A percentile compares a stretch with the other conserved stretches of the same genome.
Conservation (phyloP, 2,797 vertebrate species). For the Remorina albescens region DNA sequence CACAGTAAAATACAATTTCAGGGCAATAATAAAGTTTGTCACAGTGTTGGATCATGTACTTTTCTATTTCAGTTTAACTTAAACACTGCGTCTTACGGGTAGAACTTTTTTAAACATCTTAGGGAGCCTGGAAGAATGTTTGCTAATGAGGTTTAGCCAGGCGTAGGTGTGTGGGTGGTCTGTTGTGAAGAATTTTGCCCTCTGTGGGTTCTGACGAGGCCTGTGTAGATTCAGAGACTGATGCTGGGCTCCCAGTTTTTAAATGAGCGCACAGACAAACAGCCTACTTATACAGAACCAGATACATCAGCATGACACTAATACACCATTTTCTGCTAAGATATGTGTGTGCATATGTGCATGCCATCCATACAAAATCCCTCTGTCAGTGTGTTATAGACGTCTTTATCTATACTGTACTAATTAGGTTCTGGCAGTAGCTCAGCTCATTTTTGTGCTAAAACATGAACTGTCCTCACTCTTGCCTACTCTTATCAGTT, state of each 20-base stretch:
- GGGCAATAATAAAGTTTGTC: conserved; percentile 1
- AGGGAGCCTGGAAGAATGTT: conserved; percentile 54
- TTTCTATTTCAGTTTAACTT: conserved; percentile 15
- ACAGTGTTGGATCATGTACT: not conserved
- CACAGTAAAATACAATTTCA: no score
- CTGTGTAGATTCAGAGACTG: conserved; percentile 45
- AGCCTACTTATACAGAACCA: conserved; percentile 57
- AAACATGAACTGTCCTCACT: conserved; percentile 33
- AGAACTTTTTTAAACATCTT: conserved; percentile 38
- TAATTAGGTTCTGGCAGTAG: conserved; percentile 49
- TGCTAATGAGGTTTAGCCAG: conserved; percentile 55
- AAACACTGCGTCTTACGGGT: conserved; percentile 12
- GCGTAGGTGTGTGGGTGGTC: conserved; percentile 51
- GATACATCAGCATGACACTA: conserved; percentile 54
- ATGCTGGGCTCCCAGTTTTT: conserved; percentile 55
- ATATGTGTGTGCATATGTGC: conserved; percentile 16
- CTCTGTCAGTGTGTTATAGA: conserved; percentile 42
- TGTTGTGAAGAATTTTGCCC: conserved; percentile 62
- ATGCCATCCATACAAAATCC: conserved; percentile 23
- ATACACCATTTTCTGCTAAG: conserved; percentile 34
- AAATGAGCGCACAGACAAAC: conserved; percentile 48
- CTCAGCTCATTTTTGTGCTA: conserved; percentile 32
- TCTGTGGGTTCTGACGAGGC: conserved; percentile 54
- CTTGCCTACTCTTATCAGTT: conserved; percentile 38
- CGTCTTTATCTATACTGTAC: conserved; percentile 37